phyloP scores from a whole-genome alignment of 1,140 invertebrate species.

The Caenorhabditis tropicalis region DNA sequence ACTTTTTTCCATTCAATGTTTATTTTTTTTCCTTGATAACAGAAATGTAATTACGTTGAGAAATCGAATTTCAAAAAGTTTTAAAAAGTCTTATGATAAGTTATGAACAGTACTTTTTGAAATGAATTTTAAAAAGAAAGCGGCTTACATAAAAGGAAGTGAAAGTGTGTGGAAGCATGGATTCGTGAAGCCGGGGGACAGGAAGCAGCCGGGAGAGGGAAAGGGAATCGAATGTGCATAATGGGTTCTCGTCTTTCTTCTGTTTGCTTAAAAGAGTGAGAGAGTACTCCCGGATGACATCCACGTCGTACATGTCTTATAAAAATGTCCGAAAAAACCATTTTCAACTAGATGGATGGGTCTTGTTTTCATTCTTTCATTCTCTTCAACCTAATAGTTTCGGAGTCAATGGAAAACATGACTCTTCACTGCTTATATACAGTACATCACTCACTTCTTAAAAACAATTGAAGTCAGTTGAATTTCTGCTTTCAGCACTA shows the following conservation, averaged over 20 bases:
- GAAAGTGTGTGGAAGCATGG: constrained; percentile 4
- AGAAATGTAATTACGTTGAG: too few relatives aligned
- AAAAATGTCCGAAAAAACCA: neutral
- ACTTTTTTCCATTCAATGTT: too few relatives aligned
- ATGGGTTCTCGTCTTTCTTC: constrained; percentile 43
- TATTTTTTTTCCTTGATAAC: too few relatives aligned
- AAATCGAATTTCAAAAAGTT: too few relatives aligned
- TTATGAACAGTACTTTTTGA: too few relatives aligned
- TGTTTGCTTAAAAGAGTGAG: neutral
- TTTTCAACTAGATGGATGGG: neutral
- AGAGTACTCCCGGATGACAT: constrained; percentile 37
- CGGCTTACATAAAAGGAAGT: neutral
- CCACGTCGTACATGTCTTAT: neutral
- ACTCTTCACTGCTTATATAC: too few relatives aligned
- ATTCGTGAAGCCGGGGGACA: neutral
- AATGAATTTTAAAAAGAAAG: too few relatives aligned
- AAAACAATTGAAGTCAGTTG: too few relatives aligned
- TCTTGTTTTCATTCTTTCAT: neutral
- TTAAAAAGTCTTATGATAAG: too few relatives aligned
- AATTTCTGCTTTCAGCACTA: too few relatives aligned
- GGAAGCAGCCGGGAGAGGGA: neutral
- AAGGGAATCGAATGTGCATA: constrained; percentile 39
- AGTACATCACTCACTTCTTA: too few relatives aligned
- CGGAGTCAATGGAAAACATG: too few relatives aligned
- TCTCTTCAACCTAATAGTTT: neutral